A percentile compares a stretch with the other conserved stretches of the same genome.
Conservation (phyloP, 2,113 vertebrate genomes). For the Mesocricetus auratus region DNA sequence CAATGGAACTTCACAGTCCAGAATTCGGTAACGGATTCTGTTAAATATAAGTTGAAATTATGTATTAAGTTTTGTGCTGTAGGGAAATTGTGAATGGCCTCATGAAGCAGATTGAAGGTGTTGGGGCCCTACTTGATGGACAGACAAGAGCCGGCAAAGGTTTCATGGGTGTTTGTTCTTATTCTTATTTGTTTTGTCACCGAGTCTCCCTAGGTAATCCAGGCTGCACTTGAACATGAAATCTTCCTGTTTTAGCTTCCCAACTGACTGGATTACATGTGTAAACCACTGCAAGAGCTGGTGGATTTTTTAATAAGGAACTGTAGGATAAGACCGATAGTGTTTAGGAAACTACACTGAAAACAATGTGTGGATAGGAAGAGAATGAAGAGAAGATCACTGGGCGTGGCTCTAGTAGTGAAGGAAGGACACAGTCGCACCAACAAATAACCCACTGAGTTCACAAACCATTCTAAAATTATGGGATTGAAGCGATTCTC, state of each 20-base stretch:
- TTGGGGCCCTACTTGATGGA: background rate
- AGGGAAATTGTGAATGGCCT: background rate
- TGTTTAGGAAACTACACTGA: slow-evolving; percentile 14
- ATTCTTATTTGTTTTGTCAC: background rate
- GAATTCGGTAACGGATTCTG: background rate
- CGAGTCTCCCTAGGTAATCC: background rate
- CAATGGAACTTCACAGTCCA: background rate
- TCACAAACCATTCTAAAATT: background rate
- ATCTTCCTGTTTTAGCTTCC: background rate
- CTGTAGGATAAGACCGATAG: background rate
- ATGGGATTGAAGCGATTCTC: background rate
- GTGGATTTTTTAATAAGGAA: background rate
- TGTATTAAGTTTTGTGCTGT: background rate
- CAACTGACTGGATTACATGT: background rate
- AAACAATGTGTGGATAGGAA: background rate
- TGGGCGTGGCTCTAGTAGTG: background rate
- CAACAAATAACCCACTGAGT: background rate
- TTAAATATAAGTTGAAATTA: background rate
- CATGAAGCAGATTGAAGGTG: background rate
- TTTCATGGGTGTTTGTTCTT: background rate
- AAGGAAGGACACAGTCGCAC: background rate
- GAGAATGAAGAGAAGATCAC: background rate
- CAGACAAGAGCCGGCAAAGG: background rate
- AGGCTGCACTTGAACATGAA: background rate
- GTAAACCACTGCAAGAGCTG: background rate